Conservation (phyloP, 2,888 invertebrate genomes). For the Drosophila birchii region DNA sequence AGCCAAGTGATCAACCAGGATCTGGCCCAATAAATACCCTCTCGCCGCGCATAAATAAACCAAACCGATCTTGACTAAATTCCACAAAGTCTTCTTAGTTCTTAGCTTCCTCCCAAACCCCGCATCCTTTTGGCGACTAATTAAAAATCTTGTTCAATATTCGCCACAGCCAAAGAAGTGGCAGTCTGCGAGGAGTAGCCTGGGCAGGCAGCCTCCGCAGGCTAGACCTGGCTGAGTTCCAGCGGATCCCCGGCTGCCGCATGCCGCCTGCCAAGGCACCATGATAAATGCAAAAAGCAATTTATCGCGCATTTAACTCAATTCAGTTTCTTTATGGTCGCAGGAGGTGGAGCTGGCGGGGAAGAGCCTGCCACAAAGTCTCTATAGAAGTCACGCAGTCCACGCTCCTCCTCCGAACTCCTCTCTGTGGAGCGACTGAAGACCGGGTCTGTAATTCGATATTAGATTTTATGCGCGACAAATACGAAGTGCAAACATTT, state of each 20-base stretch:
- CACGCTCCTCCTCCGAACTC: conserved; percentile 16
- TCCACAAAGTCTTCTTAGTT: conserved; percentile 9
- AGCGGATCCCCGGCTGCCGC: conserved; percentile 38
- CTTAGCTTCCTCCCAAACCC: conserved; percentile 1
- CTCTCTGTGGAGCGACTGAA: conserved; percentile 7
- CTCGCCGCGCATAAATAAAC: conserved; percentile 44
- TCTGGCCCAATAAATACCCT: conserved; percentile 45
- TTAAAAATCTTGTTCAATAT: conserved; percentile 80
- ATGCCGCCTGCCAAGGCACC: conserved; percentile 56
- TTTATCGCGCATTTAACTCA: conserved; percentile 82
- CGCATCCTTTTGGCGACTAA: conserved; percentile 64
- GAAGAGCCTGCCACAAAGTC: conserved; percentile 63
- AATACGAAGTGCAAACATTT: conserved; percentile 79
- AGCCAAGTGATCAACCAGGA: conserved; percentile 74
- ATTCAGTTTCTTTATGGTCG: conserved; percentile 75
- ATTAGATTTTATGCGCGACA: conserved; percentile 82
- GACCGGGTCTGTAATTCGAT: conserved; percentile 75
- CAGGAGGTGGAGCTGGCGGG: conserved; percentile 20
- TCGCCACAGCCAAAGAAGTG: conserved; percentile 62
- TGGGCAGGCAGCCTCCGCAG: neutral
- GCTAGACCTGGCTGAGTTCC: conserved; percentile 57
- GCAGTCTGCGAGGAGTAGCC: conserved; percentile 19
- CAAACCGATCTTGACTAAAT: conserved; percentile 44
- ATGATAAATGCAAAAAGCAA: conserved; percentile 81
- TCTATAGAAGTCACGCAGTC: conserved; percentile 61